Evolutionary conservation across 2,888 invertebrate genomes (phyloP), one percentile per base, ranked within the genome.

Genomic region (Apomyelois bistriatella): DNA sequence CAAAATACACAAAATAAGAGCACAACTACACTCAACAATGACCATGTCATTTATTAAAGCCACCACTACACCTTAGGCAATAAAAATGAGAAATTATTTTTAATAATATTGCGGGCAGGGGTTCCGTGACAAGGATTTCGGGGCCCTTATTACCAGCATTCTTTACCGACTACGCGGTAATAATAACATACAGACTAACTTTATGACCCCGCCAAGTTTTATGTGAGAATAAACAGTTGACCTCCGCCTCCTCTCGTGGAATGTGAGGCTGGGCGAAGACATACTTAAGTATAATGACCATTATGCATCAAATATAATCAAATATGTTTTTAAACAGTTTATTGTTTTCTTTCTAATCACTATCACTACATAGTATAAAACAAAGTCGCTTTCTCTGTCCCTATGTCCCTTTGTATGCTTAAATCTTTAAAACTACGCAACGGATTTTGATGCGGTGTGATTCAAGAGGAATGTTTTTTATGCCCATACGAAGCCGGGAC

Each of bases 41-140:
- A 49, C 28, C 69, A 69, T 66, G 71, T 79, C 79, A 83, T 84
- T 82, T 82, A 84, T 82, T 76, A 79, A 66, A 55, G 56, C 58
- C 60, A 58, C 60, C 70, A 73, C 74, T 78, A 75, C 68, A 74
- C 72, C 69, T 69, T 72, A 51, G 72, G 83, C 74, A 86, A 89
- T 89, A 88, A 89, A 90, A 88, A 87, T 89, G 89, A 90, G 89
- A 87, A 89, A 90, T 90, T 89, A 90, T 90, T 88, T 90, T 90
- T 90, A 90, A 89, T 89, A 88, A 86, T 79, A 82, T 76, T 76
- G 57, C 64, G 63, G 62, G 62, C 58, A 55, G 46, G 65, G 69
- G 67, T 66, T 61, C 69, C 64, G 73, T 81, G 83, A 81, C 79
- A 71, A 79, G 81, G 79, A 85, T 85, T 83, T 80, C 72, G 76